A percentile compares a stretch with the other conserved stretches of the same genome.
Conservation (phyloP, 2,113 vertebrate species). For the Callipepla squamata region DNA sequence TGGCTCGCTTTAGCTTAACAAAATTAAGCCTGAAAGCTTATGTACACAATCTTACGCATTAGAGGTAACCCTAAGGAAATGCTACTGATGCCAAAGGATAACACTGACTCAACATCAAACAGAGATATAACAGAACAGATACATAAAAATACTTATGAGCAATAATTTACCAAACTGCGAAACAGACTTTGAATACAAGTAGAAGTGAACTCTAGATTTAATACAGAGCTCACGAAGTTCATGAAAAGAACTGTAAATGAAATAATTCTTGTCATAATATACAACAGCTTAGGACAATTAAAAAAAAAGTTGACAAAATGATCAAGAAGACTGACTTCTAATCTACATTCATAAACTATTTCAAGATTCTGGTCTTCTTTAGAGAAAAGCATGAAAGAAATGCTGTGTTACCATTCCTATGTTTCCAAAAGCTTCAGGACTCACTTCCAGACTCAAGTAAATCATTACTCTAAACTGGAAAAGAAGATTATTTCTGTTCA, state of each 20-base stretch:
- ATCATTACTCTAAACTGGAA: neutral
- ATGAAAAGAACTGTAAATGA: neutral
- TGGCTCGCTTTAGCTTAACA: neutral
- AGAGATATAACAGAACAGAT: neutral
- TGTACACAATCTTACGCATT: neutral
- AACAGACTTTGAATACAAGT: neutral
- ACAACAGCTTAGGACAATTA: neutral
- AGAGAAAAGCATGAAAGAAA: neutral
- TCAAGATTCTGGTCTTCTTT: neutral
- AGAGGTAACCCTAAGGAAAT: neutral
- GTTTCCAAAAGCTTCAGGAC: neutral
- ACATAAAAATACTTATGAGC: neutral
- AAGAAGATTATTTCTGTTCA: neutral
- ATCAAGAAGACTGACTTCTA: neutral
- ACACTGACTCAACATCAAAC: neutral
- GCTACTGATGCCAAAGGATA: neutral
- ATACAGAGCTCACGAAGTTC: neutral
- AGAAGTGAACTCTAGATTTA: neutral
- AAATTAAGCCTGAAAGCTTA: constrained; percentile 15
- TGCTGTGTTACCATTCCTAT: neutral
- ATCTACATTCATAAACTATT: neutral
- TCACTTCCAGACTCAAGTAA: neutral
- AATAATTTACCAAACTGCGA: neutral
- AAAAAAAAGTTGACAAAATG: neutral
- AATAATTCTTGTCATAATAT: neutral